Evolutionary conservation across 2,797 vertebrate genomes (phyloP).

Genomic region (Rhincodon typus): DNA sequence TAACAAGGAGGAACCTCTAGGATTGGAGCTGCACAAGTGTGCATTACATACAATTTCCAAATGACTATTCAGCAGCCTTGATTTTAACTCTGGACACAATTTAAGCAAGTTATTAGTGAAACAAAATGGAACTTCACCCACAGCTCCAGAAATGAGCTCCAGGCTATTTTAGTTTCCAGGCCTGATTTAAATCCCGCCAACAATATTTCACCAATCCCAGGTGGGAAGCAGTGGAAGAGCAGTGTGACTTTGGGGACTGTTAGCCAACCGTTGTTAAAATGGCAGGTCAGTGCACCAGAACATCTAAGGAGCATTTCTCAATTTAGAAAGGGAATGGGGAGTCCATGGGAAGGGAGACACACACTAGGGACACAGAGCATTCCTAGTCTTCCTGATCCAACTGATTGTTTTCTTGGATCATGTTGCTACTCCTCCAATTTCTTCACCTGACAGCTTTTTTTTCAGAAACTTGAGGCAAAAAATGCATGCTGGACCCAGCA

Average conservation of each 20-base stretch:
- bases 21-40: neutral
- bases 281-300: neutral
- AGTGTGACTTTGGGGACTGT: neutral
- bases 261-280: neutral
- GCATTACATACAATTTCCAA: neutral
- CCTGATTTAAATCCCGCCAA: neutral
- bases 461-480: too few species aligned
- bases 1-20: neutral
- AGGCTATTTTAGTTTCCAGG: neutral
- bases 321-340: neutral
- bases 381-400: neutral
- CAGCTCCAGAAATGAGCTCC: neutral
- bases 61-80: neutral
- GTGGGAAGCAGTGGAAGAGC: neutral
- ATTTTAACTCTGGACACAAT: neutral
- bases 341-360: neutral
- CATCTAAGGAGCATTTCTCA: neutral
- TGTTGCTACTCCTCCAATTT: too few species aligned
- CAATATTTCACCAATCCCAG: neutral
- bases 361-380: neutral
- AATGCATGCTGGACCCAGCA: too few species aligned
- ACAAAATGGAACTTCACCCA: neutral
- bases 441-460: too few species aligned
- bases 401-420: too few species aligned
- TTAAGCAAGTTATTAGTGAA: neutral